Base-by-base conservation (phyloP, 2,113 vertebrate species). In the Daubentonia madagascariensis region DNA sequence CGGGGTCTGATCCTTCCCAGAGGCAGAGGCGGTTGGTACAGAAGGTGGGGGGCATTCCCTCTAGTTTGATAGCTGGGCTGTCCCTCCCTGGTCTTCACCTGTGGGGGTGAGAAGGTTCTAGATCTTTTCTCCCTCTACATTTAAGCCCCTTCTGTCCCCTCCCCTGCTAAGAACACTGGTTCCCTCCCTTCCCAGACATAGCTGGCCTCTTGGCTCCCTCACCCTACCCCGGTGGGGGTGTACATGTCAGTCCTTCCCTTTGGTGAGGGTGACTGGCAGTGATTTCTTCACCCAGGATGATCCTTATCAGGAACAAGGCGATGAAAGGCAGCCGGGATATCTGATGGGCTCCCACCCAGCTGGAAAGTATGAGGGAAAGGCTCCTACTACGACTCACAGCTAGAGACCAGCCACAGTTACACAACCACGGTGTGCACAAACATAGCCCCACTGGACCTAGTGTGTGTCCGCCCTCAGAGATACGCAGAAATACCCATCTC, bases 291-390 rank as follows among this genome's bases (percentile, higher is more conserved):
- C 98, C 65, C 95, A 88, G 52, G 67, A 59, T 92, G 97, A 97
- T 98, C 95, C 84, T 89, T 98, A 98, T 98, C 98, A 84, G 95
- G 81, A 94, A 96, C 96, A 73, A 97, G 98, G 96, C 40, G 96
- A 98, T 98, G 98, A 98, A 98, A 98, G 97, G 94, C 98, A 95
- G 96, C 93, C 92, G 70, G 8, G 75, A 16, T 98, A 98, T 98
- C 98, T 97, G 98, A 98, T 98, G 96, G 98, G 97, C 97, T 43
- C 57, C 96, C 7, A 25, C 92, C 97, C 97, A 98, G 97, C 97
- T 96, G 97, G 97, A 94, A 97, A 92, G 89, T 54, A 67, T 50
- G 93, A 95, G 87, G 84, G 97, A 72, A 96, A 96, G 96, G 94
- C 52, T 94, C 89, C 40, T n/a, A 18, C 92, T 61, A 83, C 63